Base-by-base conservation (phyloP, 2,113 vertebrate species). In the Montifringilla adamsi region DNA sequence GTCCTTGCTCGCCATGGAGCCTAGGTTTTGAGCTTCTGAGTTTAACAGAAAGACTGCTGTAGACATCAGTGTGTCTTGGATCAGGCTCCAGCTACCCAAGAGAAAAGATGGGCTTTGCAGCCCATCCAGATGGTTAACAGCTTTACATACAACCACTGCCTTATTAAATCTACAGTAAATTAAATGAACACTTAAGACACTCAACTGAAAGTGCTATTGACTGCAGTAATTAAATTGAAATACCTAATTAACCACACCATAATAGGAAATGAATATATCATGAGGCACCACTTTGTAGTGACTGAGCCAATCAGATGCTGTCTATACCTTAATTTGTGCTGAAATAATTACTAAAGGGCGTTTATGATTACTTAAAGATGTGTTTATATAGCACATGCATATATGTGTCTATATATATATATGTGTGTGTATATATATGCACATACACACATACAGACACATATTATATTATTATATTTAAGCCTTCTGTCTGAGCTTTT, bases 131-230 rank as follows among this genome's bases (percentile, higher is more conserved):
- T 94, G 94, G 92, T 90, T 96, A 97, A 94, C 83, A 95, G 83
- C 86, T 96, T 95, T 91, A 95, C 84, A 69, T 90, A 84, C 47
- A 96, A 94, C 92, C 33, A 0, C 90, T 89, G 94, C 90, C 93
- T 93, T 96, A 96, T 96, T 97, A 96, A 94, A 94, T 89, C 92
- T 92, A 90, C 83, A 90, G 68, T 89, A 96, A 97, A 96, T 96
- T 96, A 96, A 96, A 96, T 75, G 80, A 93, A 94, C 91, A 76
- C 92, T 95, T 94, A 92, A 96, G 72, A 96, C 66, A 92, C 90
- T 96, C 80, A 64, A 58, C 80, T 11, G 68, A 94, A 96, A 96
- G 92, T 95, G 86, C 69, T 97, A 96, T 95, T 95, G 95, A 96
- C 90, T 92, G 77, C 39, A 76, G 90, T 94, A 96, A 97, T 95